Conservation (phyloP, 1,140 invertebrate species). For the Ceratina calcarata region DNA sequence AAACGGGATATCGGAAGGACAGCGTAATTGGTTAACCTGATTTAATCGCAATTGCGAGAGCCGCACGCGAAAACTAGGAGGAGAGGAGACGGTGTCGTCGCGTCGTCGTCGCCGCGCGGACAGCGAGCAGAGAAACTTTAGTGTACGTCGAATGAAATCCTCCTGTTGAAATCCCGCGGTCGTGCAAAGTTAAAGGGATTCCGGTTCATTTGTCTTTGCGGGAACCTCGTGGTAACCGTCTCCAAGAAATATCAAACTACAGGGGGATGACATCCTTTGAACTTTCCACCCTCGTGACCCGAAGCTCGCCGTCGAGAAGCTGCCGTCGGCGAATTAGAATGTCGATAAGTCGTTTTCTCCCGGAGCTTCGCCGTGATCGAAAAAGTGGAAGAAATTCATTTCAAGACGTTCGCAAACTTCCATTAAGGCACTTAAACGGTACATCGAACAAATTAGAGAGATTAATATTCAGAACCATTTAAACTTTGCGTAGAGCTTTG, state of each 20-base stretch:
- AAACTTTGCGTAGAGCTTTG: no score
- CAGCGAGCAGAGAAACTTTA: background rate
- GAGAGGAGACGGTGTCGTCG: no score
- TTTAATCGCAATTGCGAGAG: conserved; percentile 59
- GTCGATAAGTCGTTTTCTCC: conserved; percentile 5
- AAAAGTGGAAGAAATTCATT: background rate
- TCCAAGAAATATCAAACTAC: conserved; percentile 31
- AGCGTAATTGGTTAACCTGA: conserved; percentile 39
- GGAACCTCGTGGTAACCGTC: background rate
- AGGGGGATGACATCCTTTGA: background rate
- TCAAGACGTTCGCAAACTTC: background rate
- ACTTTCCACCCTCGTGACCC: background rate
- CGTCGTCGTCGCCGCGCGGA: background rate
- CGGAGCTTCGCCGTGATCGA: background rate
- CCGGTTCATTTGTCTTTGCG: conserved; percentile 51
- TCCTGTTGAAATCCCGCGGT: conserved; percentile 24
- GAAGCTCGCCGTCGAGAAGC: background rate
- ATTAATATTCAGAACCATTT: background rate
- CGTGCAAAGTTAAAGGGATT: conserved; percentile 49
- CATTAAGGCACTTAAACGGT: background rate
- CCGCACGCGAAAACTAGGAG: conserved; percentile 3
- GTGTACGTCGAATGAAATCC: conserved; percentile 37
- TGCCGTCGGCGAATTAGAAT: background rate
- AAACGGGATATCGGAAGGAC: background rate
- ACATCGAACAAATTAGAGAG: no score